Base-by-base conservation (phyloP, 2,888 invertebrate species). In the Noctua janthe region DNA sequence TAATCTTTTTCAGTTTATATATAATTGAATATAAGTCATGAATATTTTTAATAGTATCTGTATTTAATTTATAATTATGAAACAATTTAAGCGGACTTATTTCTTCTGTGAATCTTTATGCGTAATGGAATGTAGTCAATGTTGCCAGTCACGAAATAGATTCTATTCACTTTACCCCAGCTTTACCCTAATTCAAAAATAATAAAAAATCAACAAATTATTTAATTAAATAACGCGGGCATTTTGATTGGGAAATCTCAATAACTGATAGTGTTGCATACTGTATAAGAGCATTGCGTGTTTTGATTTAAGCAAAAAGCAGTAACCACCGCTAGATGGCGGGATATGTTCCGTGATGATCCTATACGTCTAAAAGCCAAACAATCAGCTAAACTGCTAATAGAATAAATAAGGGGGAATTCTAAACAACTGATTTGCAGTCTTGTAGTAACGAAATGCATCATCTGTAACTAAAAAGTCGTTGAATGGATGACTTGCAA, bases 111-210 rank as follows among this genome's bases (percentile, higher is more conserved):
- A 17, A 17, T 39, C 1, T 4, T 29, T 64, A 7, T 13, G 74
- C 39, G 74, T 81, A 84, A 85, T 35, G 85, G 82, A 81, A 5
- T 51, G 74, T 71, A 11, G 0, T 39, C 0, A 81, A 85, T 81
- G 81, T 85, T 84, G 67, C 85, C 15, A 17, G 15, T 15, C 49
- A 49, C 13, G 15, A 49, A 15, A 49, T 49, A 47, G 10, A 47
- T 47, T 47, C 47, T 47, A 43, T 43, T 47, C 47, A 47, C 47
- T 47, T 8, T 10, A 47, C 1, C 29, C 29, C 29, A 29, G 29
- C 29, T 29, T 29, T 29, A 29, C 29, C 47, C 47, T 8, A 10
- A 47, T 47, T 1, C 47, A 47, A 47, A 47, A 11, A 47, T 47
- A 11, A 47, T 5, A 8, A 15, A 35, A 23, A 5, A 10, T 20